Evolutionary conservation across 2,888 invertebrate species (phyloP).

Genomic region (Lasius platythorax): DNA sequence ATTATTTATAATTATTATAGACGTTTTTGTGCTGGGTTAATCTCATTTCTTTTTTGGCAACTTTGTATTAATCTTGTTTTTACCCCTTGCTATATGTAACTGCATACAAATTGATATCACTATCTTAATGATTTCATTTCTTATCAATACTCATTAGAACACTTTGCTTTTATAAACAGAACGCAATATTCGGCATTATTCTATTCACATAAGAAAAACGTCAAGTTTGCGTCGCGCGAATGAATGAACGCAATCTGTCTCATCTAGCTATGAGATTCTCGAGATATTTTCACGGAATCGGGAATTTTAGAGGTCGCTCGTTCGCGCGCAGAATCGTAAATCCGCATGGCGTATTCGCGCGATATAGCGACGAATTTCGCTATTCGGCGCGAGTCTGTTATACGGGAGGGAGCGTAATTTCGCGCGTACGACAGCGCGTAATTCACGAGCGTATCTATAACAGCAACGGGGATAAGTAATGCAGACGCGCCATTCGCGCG

Average conservation of each 20-base stretch:
- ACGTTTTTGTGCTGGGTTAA: neutral
- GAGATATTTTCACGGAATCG: conserved; percentile 45
- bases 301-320: conserved; percentile 47
- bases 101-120: neutral
- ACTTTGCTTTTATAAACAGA: neutral
- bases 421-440: conserved; percentile 51
- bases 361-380: conserved; percentile 53
- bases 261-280: conserved; percentile 43
- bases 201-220: conserved; percentile 1
- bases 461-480: neutral
- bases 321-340: conserved; percentile 68
- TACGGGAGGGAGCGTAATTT: conserved; percentile 55
- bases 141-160: neutral
- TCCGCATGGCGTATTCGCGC: conserved; percentile 44
- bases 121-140: neutral
- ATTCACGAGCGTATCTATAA: conserved; percentile 59
- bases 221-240: neutral
- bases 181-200: neutral
- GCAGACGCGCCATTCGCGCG: conserved; percentile 29
- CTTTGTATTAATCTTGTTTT: neutral
- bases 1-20: neutral
- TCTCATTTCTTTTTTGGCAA: neutral
- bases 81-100: neutral
- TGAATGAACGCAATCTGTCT: conserved; percentile 26
- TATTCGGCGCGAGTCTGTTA: conserved; percentile 37